Evolutionary conservation across 1,140 invertebrate species (phyloP).

Genomic region (Dendrolimus punctatus): DNA sequence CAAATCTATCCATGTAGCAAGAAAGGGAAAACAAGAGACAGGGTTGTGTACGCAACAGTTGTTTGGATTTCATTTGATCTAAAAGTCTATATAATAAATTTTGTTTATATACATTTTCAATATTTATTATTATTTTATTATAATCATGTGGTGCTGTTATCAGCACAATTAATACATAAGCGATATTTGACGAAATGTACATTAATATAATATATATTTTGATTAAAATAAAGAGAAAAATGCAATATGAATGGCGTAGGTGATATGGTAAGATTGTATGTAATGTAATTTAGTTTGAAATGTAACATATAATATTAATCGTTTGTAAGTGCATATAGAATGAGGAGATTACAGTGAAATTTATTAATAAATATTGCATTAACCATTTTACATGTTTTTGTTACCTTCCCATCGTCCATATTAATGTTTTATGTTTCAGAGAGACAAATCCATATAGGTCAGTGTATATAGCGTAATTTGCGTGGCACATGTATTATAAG

Average conservation of each 20-base stretch:
- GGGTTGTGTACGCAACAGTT: no score
- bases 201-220: slow-evolving; percentile 49
- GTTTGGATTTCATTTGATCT: no score
- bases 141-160: slow-evolving; percentile 12
- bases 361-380: slow-evolving; percentile 71
- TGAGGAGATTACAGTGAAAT: slow-evolving; percentile 66
- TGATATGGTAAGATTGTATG: slow-evolving; percentile 31
- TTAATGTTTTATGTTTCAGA: no score
- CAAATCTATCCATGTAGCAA: no score
- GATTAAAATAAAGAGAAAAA: slow-evolving; percentile 30
- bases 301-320: slow-evolving; percentile 70
- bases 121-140: no score
- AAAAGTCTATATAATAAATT: no score
- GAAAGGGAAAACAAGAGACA: no score
- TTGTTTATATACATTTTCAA: no score
- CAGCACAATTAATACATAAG: slow-evolving; percentile 19
- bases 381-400: slow-evolving; percentile 13
- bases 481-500: background rate
- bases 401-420: no score
- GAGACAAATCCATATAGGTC: background rate
- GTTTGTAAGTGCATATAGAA: slow-evolving; percentile 63
- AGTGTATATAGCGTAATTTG: background rate
- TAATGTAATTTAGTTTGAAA: slow-evolving; percentile 50
- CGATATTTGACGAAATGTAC: slow-evolving; percentile 28
- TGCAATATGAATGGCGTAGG: slow-evolving; percentile 55